Evolutionary conservation across 2,113 vertebrate genomes (phyloP), one percentile per base, ranked within the genome.

Genomic region (Chrysochloris asiatica): DNA sequence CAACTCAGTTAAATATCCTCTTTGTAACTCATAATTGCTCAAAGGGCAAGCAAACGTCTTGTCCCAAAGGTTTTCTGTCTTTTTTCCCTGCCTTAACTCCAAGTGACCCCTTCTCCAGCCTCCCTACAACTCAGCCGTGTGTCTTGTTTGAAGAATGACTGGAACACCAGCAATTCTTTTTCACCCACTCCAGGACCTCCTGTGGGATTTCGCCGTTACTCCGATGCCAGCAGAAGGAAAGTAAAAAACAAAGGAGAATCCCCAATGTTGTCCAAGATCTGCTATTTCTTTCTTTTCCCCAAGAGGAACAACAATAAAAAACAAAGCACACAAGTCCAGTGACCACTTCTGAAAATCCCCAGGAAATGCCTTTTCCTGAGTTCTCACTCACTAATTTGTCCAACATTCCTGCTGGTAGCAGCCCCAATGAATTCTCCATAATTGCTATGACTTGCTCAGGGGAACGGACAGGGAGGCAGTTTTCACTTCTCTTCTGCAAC

Each of bases 321-420:
- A 92, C 73, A 38, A 81, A 91, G 54, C 12, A 85, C 93, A 80
- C 4, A 87, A 86, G 89, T 88, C 4, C 72, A 91, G 73, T 36
- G 75, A 71, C 41, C 28, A 41, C 26, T 90, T 86, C 77, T 88
- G 50, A 88, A 95, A 92, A 83, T 90, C 47, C 43, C 36, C 22
- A 88, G 78, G n/a, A 65, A 91, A 48, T 69, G 63, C 13, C 73
- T 84, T 76, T 88, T 50, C 72, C 81, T 63, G 38, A 81, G 47
- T 76, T 86, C 41, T 69, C 72, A 52, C 30, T 91, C 82, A 88
- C 80, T 91, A 72, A 73, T 63, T 80, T 86, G 65, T 9, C 59
- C n/a, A 82, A 50, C 43, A 54, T 77, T 48, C 47, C 59, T 69
- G 1, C 38, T 78, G 38, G 30, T 56, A 88, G 83, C 17, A 95